Base-by-base conservation (phyloP, 2,113 vertebrate genomes). In the Sphaerodactylus townsendi region DNA sequence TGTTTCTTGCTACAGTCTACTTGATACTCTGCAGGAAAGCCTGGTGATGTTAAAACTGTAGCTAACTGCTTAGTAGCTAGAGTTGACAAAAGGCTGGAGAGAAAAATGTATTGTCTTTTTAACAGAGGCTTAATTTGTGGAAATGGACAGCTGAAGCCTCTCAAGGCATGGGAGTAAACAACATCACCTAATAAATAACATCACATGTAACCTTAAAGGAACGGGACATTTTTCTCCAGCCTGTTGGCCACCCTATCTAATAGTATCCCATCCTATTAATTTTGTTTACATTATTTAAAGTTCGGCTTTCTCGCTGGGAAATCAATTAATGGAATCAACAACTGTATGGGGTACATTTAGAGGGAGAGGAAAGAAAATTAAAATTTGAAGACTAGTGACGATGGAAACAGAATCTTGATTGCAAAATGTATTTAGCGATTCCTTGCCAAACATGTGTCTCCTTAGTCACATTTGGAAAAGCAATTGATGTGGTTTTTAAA, bases 401-500 rank as follows among this genome's bases (percentile, higher is more conserved):
- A 56, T 68, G 84, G 81, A 92, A 90, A 89, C 30, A 30, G 86
- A 89, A 10, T 79, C 87, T 28, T 88, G 28, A 79, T 91, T 92
- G 82, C 82, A 87, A 86, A 92, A 91, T 79, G 33, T 8, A 46
- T 73, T 86, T 46, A 84, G 85, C 84, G 65, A 81, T 86, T 86
- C 44, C 79, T 82, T 88, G 86, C 89, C 90, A 92, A 89, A 84
- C 79, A 76, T 65, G 35, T 85, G 87, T 86, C 59, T 62, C 77
- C 82, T 81, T 88, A 44, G 65, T 88, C 87, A 91, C 89, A 87
- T 90, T 89, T 85, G 19, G 11, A 74, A 1, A 1, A 72, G 70
- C 62, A 21, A 44, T 37, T 64, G 81, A 89, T 70, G 21, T 91
- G 71, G 90, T 92, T 92, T 93, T 88, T 92, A n/a, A n/a, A n/a